Percentiles rank a stretch among this genome's conserved stretches.
Conservation (phyloP, 2,888 invertebrate species). For the Petrophora chlorosata region DNA sequence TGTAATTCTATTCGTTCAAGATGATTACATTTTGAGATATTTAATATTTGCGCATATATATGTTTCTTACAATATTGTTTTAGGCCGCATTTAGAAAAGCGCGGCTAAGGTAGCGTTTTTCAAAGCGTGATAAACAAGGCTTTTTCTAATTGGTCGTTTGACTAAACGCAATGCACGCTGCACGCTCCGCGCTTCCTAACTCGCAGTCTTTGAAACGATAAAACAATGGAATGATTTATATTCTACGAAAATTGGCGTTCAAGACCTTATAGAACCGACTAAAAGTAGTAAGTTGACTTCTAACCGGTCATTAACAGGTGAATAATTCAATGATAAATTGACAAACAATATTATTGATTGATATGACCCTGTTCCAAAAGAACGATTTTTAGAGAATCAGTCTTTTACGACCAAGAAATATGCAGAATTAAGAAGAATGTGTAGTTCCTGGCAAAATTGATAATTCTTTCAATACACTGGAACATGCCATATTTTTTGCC, state of each 20-base stretch:
- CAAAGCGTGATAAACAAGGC: not conserved
- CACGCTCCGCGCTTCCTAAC: not conserved
- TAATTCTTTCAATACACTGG: no score
- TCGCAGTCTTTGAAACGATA: not conserved
- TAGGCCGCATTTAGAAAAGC: not conserved
- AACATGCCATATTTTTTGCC: no score
- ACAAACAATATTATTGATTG: not conserved
- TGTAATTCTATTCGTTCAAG: no score
- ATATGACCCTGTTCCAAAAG: conserved; percentile 16
- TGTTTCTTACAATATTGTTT: no score
- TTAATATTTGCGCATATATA: no score
- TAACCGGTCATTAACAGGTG: no score
- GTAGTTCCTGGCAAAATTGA: not conserved
- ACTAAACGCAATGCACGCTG: not conserved
- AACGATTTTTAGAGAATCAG: conserved; percentile 2
- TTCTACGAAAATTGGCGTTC: no score
- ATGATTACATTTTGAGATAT: no score
- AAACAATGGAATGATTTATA: not conserved
- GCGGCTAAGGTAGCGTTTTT: not conserved
- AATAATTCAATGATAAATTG: not conserved
- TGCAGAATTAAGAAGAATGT: no score
- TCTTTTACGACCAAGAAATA: not conserved
- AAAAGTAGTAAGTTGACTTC: no score
- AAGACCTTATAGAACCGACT: no score
- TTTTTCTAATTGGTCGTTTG: not conserved